Percentiles rank a stretch among this genome's conserved stretches.
Conservation (phyloP, 2,888 invertebrate genomes). For the Oxytorus armatus region DNA sequence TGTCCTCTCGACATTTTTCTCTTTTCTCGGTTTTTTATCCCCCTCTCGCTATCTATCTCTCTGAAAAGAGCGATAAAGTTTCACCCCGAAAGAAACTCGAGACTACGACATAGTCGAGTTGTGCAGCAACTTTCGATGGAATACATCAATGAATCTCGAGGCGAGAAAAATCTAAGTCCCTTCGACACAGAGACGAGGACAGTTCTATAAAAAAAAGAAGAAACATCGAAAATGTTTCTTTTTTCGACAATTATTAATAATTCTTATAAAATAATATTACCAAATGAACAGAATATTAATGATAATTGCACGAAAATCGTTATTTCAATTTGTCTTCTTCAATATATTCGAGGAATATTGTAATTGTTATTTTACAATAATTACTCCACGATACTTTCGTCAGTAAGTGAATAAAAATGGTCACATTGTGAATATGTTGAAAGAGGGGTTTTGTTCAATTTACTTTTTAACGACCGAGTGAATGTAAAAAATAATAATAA, state of each 20-base stretch:
- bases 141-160: conserved; percentile 25
- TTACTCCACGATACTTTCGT: too few species aligned
- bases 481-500: conserved; percentile 6
- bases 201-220: not conserved
- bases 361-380: too few species aligned
- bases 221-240: not conserved
- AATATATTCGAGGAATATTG: too few species aligned
- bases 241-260: too few species aligned
- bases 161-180: conserved; percentile 33
- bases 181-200: not conserved
- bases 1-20: conserved; percentile 21
- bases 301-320: too few species aligned
- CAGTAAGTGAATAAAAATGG: too few species aligned
- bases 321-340: not conserved
- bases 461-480: conserved; percentile 24
- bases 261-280: too few species aligned
- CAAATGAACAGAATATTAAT: too few species aligned
- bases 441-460: not conserved
- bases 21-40: conserved; percentile 1
- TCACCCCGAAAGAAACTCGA: conserved; percentile 49
- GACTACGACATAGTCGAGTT: conserved; percentile 34
- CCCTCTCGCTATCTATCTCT: conserved; percentile 4
- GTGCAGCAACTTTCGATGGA: conserved; percentile 11
- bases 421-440: not conserved
- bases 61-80: conserved; percentile 52